Percentiles rank a stretch among this genome's conserved stretches.
Conservation (phyloP, 2,888 invertebrate genomes). For the Drosophila nr. perissopoda region DNA sequence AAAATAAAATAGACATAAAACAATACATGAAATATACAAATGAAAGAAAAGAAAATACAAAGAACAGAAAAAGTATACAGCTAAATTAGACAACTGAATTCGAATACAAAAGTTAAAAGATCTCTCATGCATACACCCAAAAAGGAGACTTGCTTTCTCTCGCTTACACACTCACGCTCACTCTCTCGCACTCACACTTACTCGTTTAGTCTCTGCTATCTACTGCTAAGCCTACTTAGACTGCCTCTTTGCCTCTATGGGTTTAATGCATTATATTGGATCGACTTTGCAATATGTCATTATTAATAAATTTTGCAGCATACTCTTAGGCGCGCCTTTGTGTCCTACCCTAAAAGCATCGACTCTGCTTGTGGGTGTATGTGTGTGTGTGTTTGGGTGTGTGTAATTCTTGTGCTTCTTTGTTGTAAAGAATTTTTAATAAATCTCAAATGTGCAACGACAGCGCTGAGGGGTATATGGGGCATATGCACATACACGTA, state of each 20-base stretch:
- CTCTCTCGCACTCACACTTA: constrained; percentile 13
- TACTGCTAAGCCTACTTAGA: constrained; percentile 38
- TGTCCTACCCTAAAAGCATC: constrained; percentile 40
- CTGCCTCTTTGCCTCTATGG: constrained; percentile 55
- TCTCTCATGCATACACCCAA: constrained; percentile 42
- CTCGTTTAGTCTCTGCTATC: background rate
- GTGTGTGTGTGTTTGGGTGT: constrained; percentile 20
- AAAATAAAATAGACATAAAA: constrained; percentile 39
- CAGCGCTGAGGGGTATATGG: constrained; percentile 41
- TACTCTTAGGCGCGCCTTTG: constrained; percentile 72
- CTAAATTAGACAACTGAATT: constrained; percentile 55
- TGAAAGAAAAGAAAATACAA: constrained; percentile 20
- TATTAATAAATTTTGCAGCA: constrained; percentile 83
- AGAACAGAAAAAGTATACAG: constrained; percentile 16
- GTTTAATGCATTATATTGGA: constrained; percentile 82
- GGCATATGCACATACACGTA: constrained; percentile 3
- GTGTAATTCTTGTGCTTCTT: constrained; percentile 47
- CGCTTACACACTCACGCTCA: background rate
- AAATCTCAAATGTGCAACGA: constrained; percentile 84
- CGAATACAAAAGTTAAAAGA: constrained; percentile 57
- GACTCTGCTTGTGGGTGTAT: constrained; percentile 23
- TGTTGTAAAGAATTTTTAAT: constrained; percentile 84
- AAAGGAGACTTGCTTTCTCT: constrained; percentile 26
- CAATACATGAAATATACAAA: constrained; percentile 17
- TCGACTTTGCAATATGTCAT: constrained; percentile 82